Conservation (phyloP, 2,797 vertebrate species). For the Gorsachius magnificus region DNA sequence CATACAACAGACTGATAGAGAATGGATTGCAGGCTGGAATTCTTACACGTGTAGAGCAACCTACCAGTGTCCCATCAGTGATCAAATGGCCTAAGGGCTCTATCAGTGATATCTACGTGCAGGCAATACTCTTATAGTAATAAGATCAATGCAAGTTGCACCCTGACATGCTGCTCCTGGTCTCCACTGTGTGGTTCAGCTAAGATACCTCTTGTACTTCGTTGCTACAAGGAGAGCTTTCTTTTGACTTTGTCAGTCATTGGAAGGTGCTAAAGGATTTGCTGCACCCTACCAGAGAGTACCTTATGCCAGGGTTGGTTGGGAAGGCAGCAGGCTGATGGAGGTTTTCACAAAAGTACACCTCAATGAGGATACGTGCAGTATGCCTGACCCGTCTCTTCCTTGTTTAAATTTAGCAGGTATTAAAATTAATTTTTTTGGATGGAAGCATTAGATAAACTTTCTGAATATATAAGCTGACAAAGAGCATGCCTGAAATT, state of each 20-base stretch:
- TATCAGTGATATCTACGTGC: neutral
- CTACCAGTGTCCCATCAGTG: neutral
- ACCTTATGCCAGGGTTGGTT: accelerated
- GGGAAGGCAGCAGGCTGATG: neutral
- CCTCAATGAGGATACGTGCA: accelerated
- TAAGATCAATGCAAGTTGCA: neutral
- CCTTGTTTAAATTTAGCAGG: neutral
- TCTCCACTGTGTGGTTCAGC: neutral
- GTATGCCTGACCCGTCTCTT: neutral
- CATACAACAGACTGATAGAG: neutral
- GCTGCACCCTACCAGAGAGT: neutral
- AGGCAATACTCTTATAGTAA: neutral
- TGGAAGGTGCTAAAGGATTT: neutral
- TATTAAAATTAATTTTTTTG: neutral
- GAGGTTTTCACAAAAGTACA: neutral
- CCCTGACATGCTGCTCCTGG: neutral
- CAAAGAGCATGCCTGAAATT: neutral
- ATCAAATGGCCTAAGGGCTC: neutral
- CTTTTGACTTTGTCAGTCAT: neutral
- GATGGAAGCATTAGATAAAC: neutral
- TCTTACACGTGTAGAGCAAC: neutral
- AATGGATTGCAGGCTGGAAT: neutral
- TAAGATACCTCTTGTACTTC: neutral
- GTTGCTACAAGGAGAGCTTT: neutral
- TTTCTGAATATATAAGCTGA: neutral